phyloP scores from a whole-genome alignment of 2,113 vertebrate species.

The Neodon shergylaensis region DNA sequence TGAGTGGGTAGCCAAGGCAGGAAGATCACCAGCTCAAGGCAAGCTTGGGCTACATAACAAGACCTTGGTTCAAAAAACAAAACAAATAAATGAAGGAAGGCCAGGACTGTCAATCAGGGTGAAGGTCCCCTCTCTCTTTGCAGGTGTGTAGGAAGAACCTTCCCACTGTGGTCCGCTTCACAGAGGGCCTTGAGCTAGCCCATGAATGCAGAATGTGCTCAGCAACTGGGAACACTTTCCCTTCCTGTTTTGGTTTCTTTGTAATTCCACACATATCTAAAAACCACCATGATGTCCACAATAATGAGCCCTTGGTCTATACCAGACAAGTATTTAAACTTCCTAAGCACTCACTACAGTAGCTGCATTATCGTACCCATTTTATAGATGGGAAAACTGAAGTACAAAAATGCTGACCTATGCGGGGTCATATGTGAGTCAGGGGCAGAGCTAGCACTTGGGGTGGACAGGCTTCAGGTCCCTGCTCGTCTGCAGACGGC shows the following conservation, averaged over 20 bases:
- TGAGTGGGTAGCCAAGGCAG: neutral
- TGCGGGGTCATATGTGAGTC: neutral
- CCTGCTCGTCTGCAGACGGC: neutral
- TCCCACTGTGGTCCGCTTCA: fast-evolving
- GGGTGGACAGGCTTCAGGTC: neutral
- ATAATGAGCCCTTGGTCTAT: neutral
- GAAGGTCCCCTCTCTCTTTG: neutral
- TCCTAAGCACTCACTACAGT: neutral
- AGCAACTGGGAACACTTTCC: neutral
- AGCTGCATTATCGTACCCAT: neutral
- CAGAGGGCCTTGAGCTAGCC: neutral
- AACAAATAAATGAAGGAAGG: neutral
- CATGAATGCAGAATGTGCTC: neutral
- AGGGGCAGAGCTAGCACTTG: neutral
- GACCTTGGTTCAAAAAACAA: neutral
- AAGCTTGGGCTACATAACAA: neutral
- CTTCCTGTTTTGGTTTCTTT: neutral
- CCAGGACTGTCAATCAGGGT: neutral
- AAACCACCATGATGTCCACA: too few species aligned
- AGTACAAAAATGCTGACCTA: neutral
- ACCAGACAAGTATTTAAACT: neutral
- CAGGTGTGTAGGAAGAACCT: neutral
- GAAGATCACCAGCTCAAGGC: neutral
- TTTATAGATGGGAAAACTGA: neutral
- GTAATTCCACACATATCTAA: neutral